Base-by-base conservation (phyloP, 2,797 vertebrate genomes). In the Poeciliopsis paucimaculata region DNA sequence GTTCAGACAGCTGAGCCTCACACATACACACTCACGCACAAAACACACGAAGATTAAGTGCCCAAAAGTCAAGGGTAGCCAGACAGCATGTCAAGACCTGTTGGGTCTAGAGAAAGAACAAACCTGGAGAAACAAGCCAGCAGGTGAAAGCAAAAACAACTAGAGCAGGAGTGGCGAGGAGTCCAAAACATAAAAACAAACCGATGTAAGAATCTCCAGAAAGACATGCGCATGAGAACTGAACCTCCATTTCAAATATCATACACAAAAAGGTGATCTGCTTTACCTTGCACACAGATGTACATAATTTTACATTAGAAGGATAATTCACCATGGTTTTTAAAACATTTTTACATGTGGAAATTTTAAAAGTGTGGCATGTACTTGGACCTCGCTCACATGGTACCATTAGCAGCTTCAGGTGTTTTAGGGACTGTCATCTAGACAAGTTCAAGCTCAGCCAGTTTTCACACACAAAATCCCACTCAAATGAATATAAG, bases 1-100 rank as follows among this genome's bases (percentile, higher is more conserved):
- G 82, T 75, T 73, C 84, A 87, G 75, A 82, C 75, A 85, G 84
- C 87, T 88, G 73, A n/a, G 66, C 79, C 84, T 84, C 79, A 82
- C 76, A 84, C 81, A 73, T 62, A 78, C 75, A 77, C 72, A 66
- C 16, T 39, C 28, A 64, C 5, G 2, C 28, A 8, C 28, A 62
- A 7, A 66, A 80, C 72, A 78, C 11, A 45, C n/a, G 45, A 26
- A 79, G 60, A 85, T 10, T 71, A 82, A 85, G 81, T 47, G 77
- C 74, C 72, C 78, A 51, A 71, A 46, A 90, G 86, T 82, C 4
- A 87, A 78, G 77, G 77, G 77, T 36, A 77, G 87, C 82, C 81
- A 86, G 87, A 89, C 88, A 77, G 76, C 93, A 71, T 86, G 91
- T 92, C 86, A 87, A 62, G 77, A 80, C 93, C 83, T 73, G 91